These are phyloP conservation scores for Poecilia velifera DNA, from an alignment of 2,797 vertebrate species.

Conservation along the genomic window DNA sequence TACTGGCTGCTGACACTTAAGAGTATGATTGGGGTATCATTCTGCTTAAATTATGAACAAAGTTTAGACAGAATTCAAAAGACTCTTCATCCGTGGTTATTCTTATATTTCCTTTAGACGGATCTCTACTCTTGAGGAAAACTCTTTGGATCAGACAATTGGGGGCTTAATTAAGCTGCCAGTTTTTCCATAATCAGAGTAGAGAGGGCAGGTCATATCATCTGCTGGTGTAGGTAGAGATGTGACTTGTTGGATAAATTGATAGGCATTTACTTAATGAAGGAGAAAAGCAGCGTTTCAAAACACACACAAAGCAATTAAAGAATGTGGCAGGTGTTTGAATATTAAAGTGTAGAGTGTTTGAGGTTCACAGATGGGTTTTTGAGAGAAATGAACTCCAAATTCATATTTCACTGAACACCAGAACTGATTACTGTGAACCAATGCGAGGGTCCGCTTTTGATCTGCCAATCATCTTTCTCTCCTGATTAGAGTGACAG, in stretches of 20 bases:
- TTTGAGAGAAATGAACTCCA: slow-evolving; percentile 9
- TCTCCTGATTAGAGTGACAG: slow-evolving; percentile 20
- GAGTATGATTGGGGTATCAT: neutral
- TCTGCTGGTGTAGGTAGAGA: neutral
- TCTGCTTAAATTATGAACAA: neutral
- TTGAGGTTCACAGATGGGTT: neutral
- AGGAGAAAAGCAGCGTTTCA: neutral
- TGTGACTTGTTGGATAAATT: neutral
- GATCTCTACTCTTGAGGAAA: neutral
- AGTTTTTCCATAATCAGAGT: neutral
- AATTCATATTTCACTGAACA: slow-evolving; percentile 17
- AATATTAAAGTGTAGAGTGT: neutral
- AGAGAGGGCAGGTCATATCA: neutral
- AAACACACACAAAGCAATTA: neutral
- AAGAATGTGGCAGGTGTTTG: neutral
- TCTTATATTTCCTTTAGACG: neutral
- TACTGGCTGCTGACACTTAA: neutral
- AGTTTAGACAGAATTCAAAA: neutral
- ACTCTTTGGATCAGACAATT: neutral
- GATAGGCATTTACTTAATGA: neutral
- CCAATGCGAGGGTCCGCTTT: slow-evolving; percentile 1
- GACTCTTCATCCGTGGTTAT: neutral
- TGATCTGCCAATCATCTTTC: slow-evolving; percentile 14
- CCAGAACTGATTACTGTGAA: slow-evolving; percentile 8
- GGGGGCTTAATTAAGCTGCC: neutral